Percentiles rank a stretch among this genome's conserved stretches.
Evolutionary conservation across 2,888 invertebrate genomes (phyloP).

Genomic region (Melanostoma scalare): DNA sequence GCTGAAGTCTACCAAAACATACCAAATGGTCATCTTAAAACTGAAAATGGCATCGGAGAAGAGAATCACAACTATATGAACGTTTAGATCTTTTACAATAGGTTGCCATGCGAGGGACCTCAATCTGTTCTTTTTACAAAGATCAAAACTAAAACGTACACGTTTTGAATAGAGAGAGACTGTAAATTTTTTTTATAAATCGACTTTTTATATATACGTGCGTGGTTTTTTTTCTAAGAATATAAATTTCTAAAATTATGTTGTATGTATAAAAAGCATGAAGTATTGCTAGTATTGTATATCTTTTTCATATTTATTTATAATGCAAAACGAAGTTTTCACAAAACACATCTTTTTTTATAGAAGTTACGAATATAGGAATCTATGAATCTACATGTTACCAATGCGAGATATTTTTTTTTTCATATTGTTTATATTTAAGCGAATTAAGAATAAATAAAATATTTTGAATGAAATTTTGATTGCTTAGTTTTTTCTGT

Average conservation of each 20-base stretch:
- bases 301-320: constrained; percentile 67
- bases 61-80: constrained; percentile 69
- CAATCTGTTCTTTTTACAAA: constrained; percentile 12
- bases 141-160: constrained; percentile 27
- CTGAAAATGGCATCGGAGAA: constrained; percentile 25
- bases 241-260: constrained; percentile 14
- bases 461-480: constrained; percentile 48
- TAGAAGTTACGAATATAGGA: constrained; percentile 33
- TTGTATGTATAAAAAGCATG: constrained; percentile 56
- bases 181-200: constrained; percentile 34
- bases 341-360: constrained; percentile 31
- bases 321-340: constrained; percentile 59
- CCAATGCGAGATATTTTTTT: constrained; percentile 61
- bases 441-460: constrained; percentile 46
- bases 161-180: constrained; percentile 47
- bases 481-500: not conserved
- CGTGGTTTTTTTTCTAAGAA: constrained; percentile 22
- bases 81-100: constrained; percentile 38
- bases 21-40: constrained; percentile 45
- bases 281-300: constrained; percentile 52
- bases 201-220: constrained; percentile 11
- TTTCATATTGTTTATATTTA: constrained; percentile 49
- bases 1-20: constrained; percentile 80
- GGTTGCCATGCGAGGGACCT: not conserved
- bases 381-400: constrained; percentile 31